Evolutionary conservation across 2,113 vertebrate genomes (phyloP), one percentile per base, ranked within the genome.

Genomic region (Callocephalon fimbriatum): DNA sequence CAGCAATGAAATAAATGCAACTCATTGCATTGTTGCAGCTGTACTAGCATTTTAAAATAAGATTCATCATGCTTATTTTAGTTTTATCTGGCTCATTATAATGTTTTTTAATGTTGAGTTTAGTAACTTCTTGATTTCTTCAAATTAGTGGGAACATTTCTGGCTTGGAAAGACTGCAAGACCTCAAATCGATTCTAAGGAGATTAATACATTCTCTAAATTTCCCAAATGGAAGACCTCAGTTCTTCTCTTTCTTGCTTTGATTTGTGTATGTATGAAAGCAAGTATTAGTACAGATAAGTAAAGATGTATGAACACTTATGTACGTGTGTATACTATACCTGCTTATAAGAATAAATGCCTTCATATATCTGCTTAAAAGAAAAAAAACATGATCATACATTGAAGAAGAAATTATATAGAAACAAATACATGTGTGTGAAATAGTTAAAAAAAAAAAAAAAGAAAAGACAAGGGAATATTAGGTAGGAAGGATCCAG

Each of bases 261-360:
- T 37, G 7, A 32, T 40, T 78, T 54, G 13, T 44, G 4, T 38
- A 8, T 21, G 1, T 56, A 26, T 56, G 40, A 73, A 93, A 73
- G 3, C 12, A 91, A 45, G 3, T 13, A 32, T 48, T 54, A 65
- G 8, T 87, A 44, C 18, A 80, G 22, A 37, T 38, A 5, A 50
- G 4, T 31, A 61, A 59, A 86, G 9, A 56, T 14, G 2, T 8
- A 31, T 40, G 7, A 0, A 0, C 4, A 31, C 2, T 53, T 27
- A 37, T 7, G 16, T 25, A 23, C 40, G 4, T 6, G 54, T 32
- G 10, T 23, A 14, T 53, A 35, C 4, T 31, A 87, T 40, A 68
- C 6, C 4, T 27, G 5, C 8, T 77, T 70, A 44, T 62, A 74
- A 68, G 13, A 31, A 54, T 35, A 35, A n/a, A 58, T 58, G 22